Evolutionary conservation across 2,888 invertebrate species (phyloP), one percentile per base, ranked within the genome.

Genomic region (Drosophila formosana): DNA sequence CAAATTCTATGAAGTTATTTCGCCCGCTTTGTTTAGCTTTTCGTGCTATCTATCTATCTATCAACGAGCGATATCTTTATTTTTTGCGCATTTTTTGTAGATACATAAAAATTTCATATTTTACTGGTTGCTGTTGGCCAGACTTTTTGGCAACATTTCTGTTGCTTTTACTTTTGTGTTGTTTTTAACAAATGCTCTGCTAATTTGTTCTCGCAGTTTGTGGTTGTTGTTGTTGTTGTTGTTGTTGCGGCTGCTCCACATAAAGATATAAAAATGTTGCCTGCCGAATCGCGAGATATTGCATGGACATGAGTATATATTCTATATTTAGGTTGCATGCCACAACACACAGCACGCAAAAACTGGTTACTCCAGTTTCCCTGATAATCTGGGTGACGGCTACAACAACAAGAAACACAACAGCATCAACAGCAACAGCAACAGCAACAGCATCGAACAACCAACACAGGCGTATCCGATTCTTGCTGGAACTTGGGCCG

Each of bases 381-480:
- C 89, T 88, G 91, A 91, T 91, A 91, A 91, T 91, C 91, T 91
- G 91, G 91, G 91, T 91, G 91, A 91, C 91, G 82, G 75, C 84
- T 73, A 71, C 79, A 71, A 64, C 69, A 66, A 53, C 72, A 71
- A 65, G 68, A 76, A 56, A 65, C 75, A 57, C 57, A 72, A 32
- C 57, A 55, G 60, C 72, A 69, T 3, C 3, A 39, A 39, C 39
- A 39, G 3, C 37, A 39, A 39, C 39, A 39, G 32, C 67, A 67
- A 47, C 23, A 62, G 47, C 56, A 52, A 8, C 43, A 63, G 37
- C 50, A 61, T 41, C 43, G 67, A 45, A 68, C 74, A 64, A 11
- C 55, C 57, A 57, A 63, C 66, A 75, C 66, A 75, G 72, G 65
- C 75, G 72, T 71, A 66, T 72, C 65, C 43, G 63, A 74, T 72